Base-by-base conservation (phyloP, 2,888 invertebrate species). In the Limnephilus rhombicus region DNA sequence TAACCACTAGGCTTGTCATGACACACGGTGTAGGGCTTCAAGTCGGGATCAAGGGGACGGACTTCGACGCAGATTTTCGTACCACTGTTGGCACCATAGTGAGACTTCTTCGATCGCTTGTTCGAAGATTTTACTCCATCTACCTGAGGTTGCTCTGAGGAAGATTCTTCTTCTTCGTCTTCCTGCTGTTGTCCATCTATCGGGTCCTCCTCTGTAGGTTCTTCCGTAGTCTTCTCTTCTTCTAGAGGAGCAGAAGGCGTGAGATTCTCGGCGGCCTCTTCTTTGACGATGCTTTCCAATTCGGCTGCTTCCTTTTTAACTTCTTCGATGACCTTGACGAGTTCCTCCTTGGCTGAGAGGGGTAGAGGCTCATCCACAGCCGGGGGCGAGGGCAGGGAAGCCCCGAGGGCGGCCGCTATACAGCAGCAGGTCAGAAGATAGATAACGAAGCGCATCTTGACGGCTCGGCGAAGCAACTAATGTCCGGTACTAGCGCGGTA, bases 381-480 rank as follows among this genome's bases (percentile, higher is more conserved):
- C 31, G 86, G 86, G 49, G 86, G 41, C 3, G 86, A 49, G 13
- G 29, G 31, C 13, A 80, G 68, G 37, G 80, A 37, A 24, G 88
- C 68, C 68, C 68, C 68, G 15, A 81, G 89, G 18, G 90, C 82
- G 18, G 91, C 90, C 13, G 86, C 83, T 45, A 92, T 49, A 89
- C 92, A 92, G 81, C 88, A 89, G 82, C 81, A 45, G 4, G 85
- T 90, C 90, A 92, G 68, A 53, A 93, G 81, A 34, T 87, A 45
- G 31, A 88, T 31, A 29, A 83, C 53, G 86, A 91, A 80, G 87
- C 92, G 92, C 93, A 93, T 93, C 49, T 86, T 93, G 92, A 85
- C 41, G 68, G 12, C 0, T 89, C 12, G 24, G 11, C 34, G 34
- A 80, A 68, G 41, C 82, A 34, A 92, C 80, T 89, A 29, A 88